Evolutionary conservation across 1,140 invertebrate genomes (phyloP).

Genomic region (Leguminivora glycinivorella): DNA sequence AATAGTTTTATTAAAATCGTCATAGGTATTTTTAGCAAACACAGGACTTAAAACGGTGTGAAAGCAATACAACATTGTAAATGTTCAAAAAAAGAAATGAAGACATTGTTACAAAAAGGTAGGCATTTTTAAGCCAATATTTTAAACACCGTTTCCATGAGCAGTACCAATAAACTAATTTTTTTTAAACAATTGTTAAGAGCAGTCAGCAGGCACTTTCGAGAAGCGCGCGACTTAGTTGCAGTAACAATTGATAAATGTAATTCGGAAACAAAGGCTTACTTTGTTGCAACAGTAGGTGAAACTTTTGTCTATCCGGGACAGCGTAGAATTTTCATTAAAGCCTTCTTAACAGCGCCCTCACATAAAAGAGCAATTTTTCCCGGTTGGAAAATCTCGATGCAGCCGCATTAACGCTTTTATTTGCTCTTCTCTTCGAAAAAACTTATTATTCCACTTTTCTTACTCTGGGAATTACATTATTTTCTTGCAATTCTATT

Average conservation of each 20-base stretch:
- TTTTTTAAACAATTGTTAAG: conserved; percentile 5
- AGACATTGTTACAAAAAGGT: too few species aligned
- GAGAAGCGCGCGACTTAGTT: conserved; percentile 21
- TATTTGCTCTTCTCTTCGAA: conserved; percentile 74
- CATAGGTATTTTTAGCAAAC: too few species aligned
- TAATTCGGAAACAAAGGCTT: conserved; percentile 48
- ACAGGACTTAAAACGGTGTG: too few species aligned
- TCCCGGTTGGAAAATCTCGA: conserved; percentile 73
- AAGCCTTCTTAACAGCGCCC: conserved; percentile 68
- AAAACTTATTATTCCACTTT: conserved; percentile 76
- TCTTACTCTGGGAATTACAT: conserved; percentile 69
- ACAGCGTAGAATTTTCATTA: conserved; percentile 72
- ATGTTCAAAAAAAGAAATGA: too few species aligned
- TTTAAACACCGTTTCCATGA: too few species aligned
- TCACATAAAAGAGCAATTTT: conserved; percentile 75
- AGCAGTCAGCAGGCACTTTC: not conserved
- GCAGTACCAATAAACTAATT: not conserved
- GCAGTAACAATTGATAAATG: conserved; percentile 40
- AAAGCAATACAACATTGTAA: too few species aligned
- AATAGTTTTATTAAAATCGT: too few species aligned
- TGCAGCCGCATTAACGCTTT: conserved; percentile 75
- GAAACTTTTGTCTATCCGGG: conserved; percentile 50
- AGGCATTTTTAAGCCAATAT: too few species aligned
- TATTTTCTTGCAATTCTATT: conserved; percentile 66
- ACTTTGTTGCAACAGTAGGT: conserved; percentile 40